A percentile compares a stretch with the other conserved stretches of the same genome.
Evolutionary conservation across 2,113 vertebrate species (phyloP).

Genomic region (Sorex fumeus): DNA sequence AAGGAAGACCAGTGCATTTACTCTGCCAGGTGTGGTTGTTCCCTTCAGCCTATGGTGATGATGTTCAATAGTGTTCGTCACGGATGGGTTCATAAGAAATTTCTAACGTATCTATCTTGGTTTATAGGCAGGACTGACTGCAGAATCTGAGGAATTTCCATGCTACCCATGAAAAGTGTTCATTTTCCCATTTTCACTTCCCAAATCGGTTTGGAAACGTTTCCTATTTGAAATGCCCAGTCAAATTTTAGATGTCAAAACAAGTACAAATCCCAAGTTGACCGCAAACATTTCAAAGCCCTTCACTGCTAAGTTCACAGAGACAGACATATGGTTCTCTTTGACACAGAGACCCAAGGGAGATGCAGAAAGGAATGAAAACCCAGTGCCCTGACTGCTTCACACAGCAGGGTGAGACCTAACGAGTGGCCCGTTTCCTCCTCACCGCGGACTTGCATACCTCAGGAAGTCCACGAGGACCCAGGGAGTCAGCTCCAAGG

Average conservation of each 20-base stretch:
- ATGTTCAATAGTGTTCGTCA: conserved; percentile 21
- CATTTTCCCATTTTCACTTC: conserved; percentile 53
- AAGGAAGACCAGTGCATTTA: not conserved
- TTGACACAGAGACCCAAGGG: conserved; percentile 13
- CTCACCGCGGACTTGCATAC: not conserved
- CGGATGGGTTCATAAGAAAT: conserved; percentile 21
- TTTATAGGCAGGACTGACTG: conserved; percentile 31
- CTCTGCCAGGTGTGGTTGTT: not conserved
- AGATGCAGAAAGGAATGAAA: not conserved
- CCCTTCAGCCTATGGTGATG: not conserved
- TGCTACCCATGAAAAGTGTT: conserved; percentile 43
- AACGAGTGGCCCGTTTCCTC: not conserved
- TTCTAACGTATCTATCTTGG: conserved; percentile 14
- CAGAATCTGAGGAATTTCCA: conserved; percentile 40
- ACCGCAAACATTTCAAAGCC: conserved; percentile 2
- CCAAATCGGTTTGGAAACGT: conserved; percentile 55
- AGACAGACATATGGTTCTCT: conserved; percentile 5
- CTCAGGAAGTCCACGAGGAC: too few relatives aligned
- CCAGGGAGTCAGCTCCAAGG: not conserved
- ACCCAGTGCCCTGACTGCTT: not conserved
- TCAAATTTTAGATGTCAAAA: conserved; percentile 73
- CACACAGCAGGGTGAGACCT: not conserved
- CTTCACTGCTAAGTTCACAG: conserved; percentile 37
- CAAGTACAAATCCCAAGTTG: conserved; percentile 59
- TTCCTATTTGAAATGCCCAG: conserved; percentile 56